Base-by-base conservation (phyloP, 1,140 invertebrate species). In the Bactericera cockerelli region DNA sequence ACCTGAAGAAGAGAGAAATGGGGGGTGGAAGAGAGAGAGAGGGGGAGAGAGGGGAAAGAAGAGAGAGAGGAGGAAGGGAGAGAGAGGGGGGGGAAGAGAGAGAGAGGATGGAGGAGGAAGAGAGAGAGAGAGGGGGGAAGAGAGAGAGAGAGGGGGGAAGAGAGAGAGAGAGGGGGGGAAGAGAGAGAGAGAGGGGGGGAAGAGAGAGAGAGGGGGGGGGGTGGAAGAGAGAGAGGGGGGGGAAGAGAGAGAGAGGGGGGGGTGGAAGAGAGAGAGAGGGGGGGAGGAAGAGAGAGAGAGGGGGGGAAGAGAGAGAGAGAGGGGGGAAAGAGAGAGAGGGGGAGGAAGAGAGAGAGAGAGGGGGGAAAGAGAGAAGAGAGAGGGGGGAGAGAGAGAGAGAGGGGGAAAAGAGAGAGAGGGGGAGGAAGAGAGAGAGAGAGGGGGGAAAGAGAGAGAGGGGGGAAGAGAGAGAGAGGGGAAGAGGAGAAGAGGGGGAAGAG, bases 361-460 rank as follows among this genome's bases (percentile, higher is more conserved):
- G 13, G 13, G 4, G 28, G 4, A 31, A 31, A 31, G 4, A 13
- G 28, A 31, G 13, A 31, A 31, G 4, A 31, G 28, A 31, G 13
- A 31, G 4, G 28, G 13, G 13, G 13, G 28, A 31, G 13, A 13
- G 28, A 31, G 28, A 31, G 4, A 31, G 28, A 31, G 28, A 31
- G 28, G 22, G 42, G 25, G 36, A n/a, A n/a, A n/a, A 59, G 42
- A 28, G 42, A 16, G 39, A 55, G 42, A 22, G 22, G 54, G 39
- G 56, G 42, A 28, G 42, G 56, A 39, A 55, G 42, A 28, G 26
- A 55, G 58, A n/a, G 22, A 55, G 42, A 55, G 58, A 54, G 26
- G 22, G 42, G 25, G 58, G 56, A 24, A 28, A 55, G 42, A 28
- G 42, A 59, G 58, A 55, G 22, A 55, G 42, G 26, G 58, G 16